Evolutionary conservation across 2,113 vertebrate species (phyloP), one percentile per base, ranked within the genome.

Genomic region (Seriola aureovittata): DNA sequence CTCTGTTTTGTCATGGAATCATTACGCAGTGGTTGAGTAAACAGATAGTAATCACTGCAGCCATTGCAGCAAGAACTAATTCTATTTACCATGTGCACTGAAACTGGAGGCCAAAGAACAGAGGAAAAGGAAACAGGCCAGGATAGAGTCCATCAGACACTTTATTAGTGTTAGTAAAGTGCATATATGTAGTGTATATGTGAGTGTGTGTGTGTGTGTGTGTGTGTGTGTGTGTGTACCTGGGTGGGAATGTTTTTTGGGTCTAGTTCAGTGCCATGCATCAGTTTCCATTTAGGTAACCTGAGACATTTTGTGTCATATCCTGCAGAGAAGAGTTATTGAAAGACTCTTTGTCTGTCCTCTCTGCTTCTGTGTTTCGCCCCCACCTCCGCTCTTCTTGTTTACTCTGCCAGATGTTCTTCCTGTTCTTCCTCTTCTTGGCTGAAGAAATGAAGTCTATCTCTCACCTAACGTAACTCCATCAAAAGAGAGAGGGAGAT

Each of bases 391-490:
- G 46, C 58, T 44, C 10, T n/a, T 69, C 16, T 50, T 11, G 3
- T 46, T 63, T 10, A 9, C 65, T 75, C 34, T 40, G 29, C 48
- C 29, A 25, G 16, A 5, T 72, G 4, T 38, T 19, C 25, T 13
- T 16, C 57, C 40, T 11, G 3, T 9, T 58, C 13, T 62, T 60
- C 4, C 42, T 50, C 42, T 29, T 40, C 14, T 52, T 21, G 25
- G 29, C 25, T 59, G 7, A 14, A n/a, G 17, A 42, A 68, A 25
- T 6, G 23, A 44, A 58, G 69, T 55, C 44, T n/a, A 38, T 72
- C 34, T 68, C 48, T 74, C 64, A 60, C 65, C 63, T 76, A 55
- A 42, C 38, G 25, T 73, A 65, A 68, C 38, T 25, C 64, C 19
- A 54, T 57, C 14, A 46, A 50, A 44, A 55, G 17, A 11, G 7